Percentiles rank a stretch among this genome's conserved stretches.
phyloP scores from a whole-genome alignment of 2,888 invertebrate species.

The Amblyjoppa fuscipennis region DNA sequence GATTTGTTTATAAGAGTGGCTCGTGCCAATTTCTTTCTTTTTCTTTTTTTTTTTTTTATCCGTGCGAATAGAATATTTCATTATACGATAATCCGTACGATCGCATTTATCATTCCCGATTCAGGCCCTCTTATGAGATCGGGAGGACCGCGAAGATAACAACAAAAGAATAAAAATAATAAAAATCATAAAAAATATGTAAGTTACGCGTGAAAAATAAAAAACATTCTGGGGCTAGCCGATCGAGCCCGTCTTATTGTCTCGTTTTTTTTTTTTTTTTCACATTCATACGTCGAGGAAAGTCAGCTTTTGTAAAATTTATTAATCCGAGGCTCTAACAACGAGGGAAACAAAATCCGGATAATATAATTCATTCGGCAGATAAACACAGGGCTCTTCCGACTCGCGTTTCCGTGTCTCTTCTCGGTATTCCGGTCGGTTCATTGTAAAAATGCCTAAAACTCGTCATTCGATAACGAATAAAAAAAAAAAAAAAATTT shows the following conservation, averaged over 20 bases:
- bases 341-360: neutral
- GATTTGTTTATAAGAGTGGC: neutral
- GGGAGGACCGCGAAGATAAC: neutral
- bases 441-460: constrained; percentile 1
- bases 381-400: neutral
- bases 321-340: neutral
- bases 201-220: neutral
- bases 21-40: neutral
- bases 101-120: neutral
- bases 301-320: constrained; percentile 23
- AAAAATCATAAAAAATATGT: neutral
- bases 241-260: constrained; percentile 1
- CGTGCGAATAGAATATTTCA: constrained; percentile 4
- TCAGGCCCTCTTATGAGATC: neutral
- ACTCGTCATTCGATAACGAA: neutral
- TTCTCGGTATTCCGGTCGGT: constrained; percentile 6
- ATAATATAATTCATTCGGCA: neutral
- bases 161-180: neutral
- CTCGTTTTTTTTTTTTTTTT: neutral
- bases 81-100: neutral
- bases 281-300: constrained; percentile 14
- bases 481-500: neutral
- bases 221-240: neutral
- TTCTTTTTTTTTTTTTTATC: neutral
- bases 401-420: constrained; percentile 11